Percentiles rank a stretch among this genome's conserved stretches.
These are phyloP conservation scores for Phymanthus crucifer DNA, from an alignment of 92 coral and sea anemone genomes.

Conservation along the genomic window DNA sequence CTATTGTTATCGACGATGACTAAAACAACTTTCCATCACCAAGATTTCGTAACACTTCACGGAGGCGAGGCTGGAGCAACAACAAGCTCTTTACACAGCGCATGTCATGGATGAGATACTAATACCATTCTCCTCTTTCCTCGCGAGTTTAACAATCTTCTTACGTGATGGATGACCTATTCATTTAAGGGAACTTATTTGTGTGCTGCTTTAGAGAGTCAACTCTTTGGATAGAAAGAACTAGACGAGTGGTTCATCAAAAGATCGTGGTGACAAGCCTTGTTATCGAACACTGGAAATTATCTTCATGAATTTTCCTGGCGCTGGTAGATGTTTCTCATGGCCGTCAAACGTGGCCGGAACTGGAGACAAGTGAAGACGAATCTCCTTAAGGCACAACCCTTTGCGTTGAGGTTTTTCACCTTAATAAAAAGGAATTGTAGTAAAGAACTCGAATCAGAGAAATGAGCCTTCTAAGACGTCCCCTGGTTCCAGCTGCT, in stretches of 20 bases:
- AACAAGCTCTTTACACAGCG: not conserved
- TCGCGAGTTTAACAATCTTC: not conserved
- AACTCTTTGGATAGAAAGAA: not conserved
- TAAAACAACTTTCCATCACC: constrained; percentile 8
- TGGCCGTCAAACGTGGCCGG: too few relatives aligned
- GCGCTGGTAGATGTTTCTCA: too few relatives aligned
- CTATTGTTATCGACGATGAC: constrained; percentile 87
- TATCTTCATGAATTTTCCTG: too few relatives aligned
- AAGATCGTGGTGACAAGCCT: too few relatives aligned
- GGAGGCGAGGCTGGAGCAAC: not conserved
- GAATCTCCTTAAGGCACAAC: too few relatives aligned
- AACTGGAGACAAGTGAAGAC: too few relatives aligned
- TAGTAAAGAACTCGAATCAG: too few relatives aligned
- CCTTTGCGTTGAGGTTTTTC: too few relatives aligned
- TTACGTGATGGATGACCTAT: not conserved
- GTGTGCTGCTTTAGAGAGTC: not conserved
- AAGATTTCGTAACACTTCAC: not conserved
- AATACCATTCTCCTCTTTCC: not conserved
- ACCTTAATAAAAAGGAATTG: too few relatives aligned
- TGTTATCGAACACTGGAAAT: too few relatives aligned
- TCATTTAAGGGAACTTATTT: not conserved
- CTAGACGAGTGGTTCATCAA: not conserved
- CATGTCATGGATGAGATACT: not conserved
- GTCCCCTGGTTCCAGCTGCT: too few relatives aligned
- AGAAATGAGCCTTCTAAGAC: too few relatives aligned